Base-by-base conservation (phyloP, 35 echinoderm and acorn worm species). In the Apostichopus parvimensis region DNA sequence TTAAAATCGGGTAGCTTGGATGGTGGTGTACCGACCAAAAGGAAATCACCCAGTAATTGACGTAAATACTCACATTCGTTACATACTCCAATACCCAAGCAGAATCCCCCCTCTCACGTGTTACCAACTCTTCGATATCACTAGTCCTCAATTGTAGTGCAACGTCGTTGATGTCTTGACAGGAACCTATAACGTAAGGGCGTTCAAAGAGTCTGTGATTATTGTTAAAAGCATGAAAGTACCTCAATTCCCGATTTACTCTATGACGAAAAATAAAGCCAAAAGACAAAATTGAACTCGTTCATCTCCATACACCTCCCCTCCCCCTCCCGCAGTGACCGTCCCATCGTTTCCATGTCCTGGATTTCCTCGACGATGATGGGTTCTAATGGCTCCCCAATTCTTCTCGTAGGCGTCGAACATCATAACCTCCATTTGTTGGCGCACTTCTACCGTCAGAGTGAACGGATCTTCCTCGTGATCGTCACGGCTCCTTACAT, bases 191-290 rank as follows among this genome's bases (percentile, higher is more conserved):
- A 8, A 78, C 73, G 18, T 73, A 73, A 22, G 72, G 73, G 14
- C 73, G 88, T 57, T 90, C 88, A 90, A 45, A 78, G 73, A 90
- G 28, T 22, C 17, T n/a, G 20, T 78, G 66, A 90, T 90, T 90
- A 61, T 90, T 90, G 62, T 77, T 5, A 17, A 70, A 90, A 22
- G 68, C 53, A 56, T 77, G 88, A 56, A 77, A 90, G 77, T 90
- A 90, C 0, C 9, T 73, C 53, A 90, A 61, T 53, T 66, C 88
- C 25, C 88, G 66, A 25, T 54, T 55, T 4, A 90, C 68, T 8
- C 88, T 73, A 54, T 78, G 28, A 14, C 88, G 45, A 1, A 90
- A 53, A 10, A 77, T 78, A 90, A 90, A 73, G 5, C 34, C 88
- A 90, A 90, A 78, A 54, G 88, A 90, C 26, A 90, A 90, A 77